Base-by-base conservation (phyloP, 92 coral and sea anemone species). In the Epizoanthus scotinus region DNA sequence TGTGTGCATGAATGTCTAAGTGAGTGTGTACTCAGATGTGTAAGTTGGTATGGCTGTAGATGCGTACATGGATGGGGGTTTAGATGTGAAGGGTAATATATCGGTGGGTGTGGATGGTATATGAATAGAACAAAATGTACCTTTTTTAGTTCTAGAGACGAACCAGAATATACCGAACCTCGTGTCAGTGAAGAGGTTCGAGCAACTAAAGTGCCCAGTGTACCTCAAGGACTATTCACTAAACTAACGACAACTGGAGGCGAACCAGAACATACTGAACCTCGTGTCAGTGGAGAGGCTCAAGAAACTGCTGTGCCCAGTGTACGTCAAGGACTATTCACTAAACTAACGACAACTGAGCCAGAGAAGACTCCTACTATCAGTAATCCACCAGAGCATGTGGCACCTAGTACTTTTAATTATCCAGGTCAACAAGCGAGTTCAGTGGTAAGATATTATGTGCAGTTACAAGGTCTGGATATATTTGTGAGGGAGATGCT, bases 391-490 rank as follows among this genome's bases (percentile, higher is more conserved):
- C 29, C 13, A 40, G 21, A 31, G 1, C 19, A 65, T 34, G 65
- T 17, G 44, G 7, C 55, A 57, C 13, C 8, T 15, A 36, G 36
- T 38, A 34, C 67, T 19, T 74, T 74, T 20, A 36, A 58, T 34
- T 31, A 57, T 24, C 80, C 80, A 8, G 80, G 53, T 3, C 36
- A 36, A 53, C 61, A 31, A 24, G 5, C 50, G 3, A 62, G 24
- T 58, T 21, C 80, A 5, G 1, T 53, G n/a, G 80, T 74, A 74
- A 74, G 80, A 2, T 36, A 18, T 69, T 0, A 3, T 54, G 65
- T 28, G 4, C 12, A 15, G 20, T n/a, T 6, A 1, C 8, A 12
- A 7, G 27, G 77, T 5, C 22, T 9, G 1, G 25, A 38, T 38
- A 38, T 38, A 38, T 1, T 38, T 38, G 44, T 38, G 44, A 0